A percentile compares a stretch with the other conserved stretches of the same genome.
These are phyloP conservation scores for Casuarius casuarius DNA, from an alignment of 2,113 vertebrate genomes.

Conservation along the genomic window DNA sequence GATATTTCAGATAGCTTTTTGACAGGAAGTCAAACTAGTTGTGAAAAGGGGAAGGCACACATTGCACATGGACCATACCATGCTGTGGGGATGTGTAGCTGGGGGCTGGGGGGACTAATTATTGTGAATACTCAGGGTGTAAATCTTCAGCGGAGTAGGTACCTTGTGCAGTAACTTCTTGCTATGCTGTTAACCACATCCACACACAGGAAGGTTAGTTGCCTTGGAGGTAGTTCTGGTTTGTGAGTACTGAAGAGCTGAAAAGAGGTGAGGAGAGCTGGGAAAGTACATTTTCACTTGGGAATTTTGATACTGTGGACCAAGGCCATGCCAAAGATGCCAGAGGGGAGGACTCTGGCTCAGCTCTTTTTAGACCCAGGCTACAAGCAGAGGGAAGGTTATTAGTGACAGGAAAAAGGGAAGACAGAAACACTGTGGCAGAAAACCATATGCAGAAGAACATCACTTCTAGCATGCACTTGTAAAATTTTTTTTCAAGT, in stretches of 20 bases:
- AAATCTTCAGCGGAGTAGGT: background rate
- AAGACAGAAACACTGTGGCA: background rate
- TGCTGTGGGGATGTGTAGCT: background rate
- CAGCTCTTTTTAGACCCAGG: background rate
- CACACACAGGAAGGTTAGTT: background rate
- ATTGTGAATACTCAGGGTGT: background rate
- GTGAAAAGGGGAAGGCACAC: background rate
- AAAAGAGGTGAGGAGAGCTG: background rate
- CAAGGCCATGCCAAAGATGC: background rate
- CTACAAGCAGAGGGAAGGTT: background rate
- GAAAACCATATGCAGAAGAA: background rate
- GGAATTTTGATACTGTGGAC: background rate
- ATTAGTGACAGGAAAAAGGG: background rate
- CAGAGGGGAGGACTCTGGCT: background rate
- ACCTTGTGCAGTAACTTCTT: background rate
- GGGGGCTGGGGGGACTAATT: background rate
- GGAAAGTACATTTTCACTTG: background rate
- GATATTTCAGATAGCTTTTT: background rate
- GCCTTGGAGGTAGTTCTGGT: background rate
- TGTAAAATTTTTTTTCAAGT: background rate
- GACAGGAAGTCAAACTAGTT: background rate
- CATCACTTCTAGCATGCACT: background rate
- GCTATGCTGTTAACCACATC: no score
- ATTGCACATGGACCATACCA: fast-evolving
- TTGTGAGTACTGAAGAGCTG: background rate